phyloP scores from a whole-genome alignment of 2,888 invertebrate species.

The Parnassius orleans region DNA sequence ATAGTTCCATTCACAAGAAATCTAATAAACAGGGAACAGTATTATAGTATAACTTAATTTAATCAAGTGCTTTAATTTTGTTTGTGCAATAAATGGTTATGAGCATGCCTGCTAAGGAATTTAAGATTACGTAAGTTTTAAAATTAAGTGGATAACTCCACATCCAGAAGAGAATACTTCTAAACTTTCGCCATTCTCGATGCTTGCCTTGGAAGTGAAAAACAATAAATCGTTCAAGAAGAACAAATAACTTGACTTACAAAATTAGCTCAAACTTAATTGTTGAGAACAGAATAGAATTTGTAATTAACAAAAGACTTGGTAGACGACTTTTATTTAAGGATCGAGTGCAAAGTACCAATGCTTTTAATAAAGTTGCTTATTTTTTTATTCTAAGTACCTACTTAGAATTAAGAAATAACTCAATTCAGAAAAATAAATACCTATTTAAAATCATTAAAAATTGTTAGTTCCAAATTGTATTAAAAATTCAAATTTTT shows the following conservation, averaged over 20 bases:
- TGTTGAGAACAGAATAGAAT: constrained; percentile 57
- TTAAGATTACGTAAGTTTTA: constrained; percentile 53
- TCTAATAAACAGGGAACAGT: too few species aligned
- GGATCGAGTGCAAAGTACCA: constrained; percentile 18
- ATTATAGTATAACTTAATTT: too few species aligned
- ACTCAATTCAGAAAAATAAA: not conserved
- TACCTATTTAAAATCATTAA: too few species aligned
- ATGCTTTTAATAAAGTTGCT: constrained; percentile 25
- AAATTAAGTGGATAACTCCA: constrained; percentile 60
- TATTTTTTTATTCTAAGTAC: constrained; percentile 32
- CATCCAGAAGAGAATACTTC: constrained; percentile 58
- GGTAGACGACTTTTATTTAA: constrained; percentile 23
- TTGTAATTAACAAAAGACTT: constrained; percentile 27
- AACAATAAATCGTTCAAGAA: constrained; percentile 64
- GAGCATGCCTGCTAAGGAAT: constrained; percentile 40
- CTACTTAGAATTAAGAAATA: constrained; percentile 32
- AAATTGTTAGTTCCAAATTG: too few species aligned
- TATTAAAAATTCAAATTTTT: too few species aligned
- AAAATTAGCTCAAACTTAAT: constrained; percentile 64
- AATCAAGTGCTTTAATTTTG: constrained; percentile 3
- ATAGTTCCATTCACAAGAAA: too few species aligned
- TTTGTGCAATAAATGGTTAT: constrained; percentile 24
- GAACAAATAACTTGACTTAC: constrained; percentile 66
- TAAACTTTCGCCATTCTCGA: constrained; percentile 50
- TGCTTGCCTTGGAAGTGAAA: constrained; percentile 39